phyloP scores from a whole-genome alignment of 2,888 invertebrate genomes.

The Apodemia mormo region DNA sequence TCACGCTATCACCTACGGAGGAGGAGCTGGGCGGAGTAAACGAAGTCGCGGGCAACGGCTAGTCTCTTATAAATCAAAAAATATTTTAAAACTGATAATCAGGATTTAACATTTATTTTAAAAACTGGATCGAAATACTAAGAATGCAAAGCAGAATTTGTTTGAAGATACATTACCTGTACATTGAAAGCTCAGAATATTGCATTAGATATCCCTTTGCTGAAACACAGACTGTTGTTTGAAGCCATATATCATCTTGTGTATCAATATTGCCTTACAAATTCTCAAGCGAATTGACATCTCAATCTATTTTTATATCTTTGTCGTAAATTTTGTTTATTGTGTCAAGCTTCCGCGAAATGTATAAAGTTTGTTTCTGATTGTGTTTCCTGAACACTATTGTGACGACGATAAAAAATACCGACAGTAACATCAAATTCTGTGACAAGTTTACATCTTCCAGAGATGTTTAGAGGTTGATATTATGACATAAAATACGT shows the following conservation, averaged over 20 bases:
- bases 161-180: no score
- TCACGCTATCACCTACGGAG: no score
- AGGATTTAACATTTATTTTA: no score
- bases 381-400: slow-evolving; percentile 16
- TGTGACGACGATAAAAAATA: slow-evolving; percentile 7
- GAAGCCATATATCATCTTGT: neutral
- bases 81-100: no score
- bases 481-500: neutral
- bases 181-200: neutral
- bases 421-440: neutral
- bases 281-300: slow-evolving; percentile 3
- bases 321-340: slow-evolving; percentile 14
- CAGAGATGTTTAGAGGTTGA: neutral
- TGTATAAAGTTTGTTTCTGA: slow-evolving; percentile 10
- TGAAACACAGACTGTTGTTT: neutral
- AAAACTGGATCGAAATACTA: no score
- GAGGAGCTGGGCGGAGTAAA: no score
- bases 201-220: slow-evolving; percentile 1
- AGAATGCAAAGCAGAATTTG: no score
- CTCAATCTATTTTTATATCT: slow-evolving; percentile 9
- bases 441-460: neutral
- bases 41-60: no score
- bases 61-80: no score
- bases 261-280: slow-evolving; percentile 11
- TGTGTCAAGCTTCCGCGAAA: slow-evolving; percentile 7